phyloP scores from a whole-genome alignment of 2,797 vertebrate species.

The Myotis findleyi region DNA sequence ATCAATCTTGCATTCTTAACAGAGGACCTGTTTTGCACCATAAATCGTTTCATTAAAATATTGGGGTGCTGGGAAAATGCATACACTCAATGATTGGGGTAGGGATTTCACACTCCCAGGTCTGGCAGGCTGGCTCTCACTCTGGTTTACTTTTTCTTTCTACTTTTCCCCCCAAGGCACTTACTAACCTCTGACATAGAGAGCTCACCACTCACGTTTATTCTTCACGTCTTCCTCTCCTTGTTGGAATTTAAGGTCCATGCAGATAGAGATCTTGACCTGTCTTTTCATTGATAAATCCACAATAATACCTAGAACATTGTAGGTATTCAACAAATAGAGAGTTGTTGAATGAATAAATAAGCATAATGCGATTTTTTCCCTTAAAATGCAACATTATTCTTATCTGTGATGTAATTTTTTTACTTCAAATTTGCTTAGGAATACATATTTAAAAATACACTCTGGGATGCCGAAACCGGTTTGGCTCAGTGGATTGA shows the following conservation, averaged over 20 bases:
- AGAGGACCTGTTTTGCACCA: not conserved
- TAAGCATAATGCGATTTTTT: not conserved
- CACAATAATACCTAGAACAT: not conserved
- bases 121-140: not conserved
- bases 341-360: not conserved
- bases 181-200: not conserved
- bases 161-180: not conserved
- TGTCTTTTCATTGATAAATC: not conserved
- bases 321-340: not conserved
- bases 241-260: not conserved
- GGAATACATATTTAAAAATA: not conserved
- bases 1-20: not conserved
- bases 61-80: not conserved
- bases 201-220: not conserved
- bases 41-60: constrained; percentile 22
- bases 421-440: not conserved
- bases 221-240: not conserved
- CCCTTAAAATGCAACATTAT: not conserved
- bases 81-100: not conserved
- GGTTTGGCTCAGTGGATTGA: too few relatives aligned
- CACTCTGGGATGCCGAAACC: not conserved
- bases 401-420: not conserved
- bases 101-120: not conserved
- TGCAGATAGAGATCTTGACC: not conserved
- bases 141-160: not conserved